Evolutionary conservation across 2,888 invertebrate species (phyloP).

Genomic region (Orgyia antiqua): DNA sequence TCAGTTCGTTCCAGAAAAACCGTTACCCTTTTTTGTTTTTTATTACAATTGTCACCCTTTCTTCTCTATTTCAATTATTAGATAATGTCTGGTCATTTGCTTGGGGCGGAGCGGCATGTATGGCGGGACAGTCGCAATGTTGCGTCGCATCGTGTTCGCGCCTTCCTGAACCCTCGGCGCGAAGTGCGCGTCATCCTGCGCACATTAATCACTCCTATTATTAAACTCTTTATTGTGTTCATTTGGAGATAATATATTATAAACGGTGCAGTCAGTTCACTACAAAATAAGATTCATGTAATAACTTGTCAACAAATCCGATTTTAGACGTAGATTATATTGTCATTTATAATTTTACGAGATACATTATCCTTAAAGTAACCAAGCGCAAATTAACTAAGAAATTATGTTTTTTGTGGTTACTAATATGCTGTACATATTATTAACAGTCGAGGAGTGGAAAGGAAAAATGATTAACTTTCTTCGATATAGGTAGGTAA

Average conservation of each 20-base stretch:
- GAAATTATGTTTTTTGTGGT: no score
- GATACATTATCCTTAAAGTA: no score
- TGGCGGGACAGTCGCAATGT: constrained; percentile 17
- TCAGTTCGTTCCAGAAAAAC: constrained; percentile 60
- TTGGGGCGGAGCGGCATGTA: constrained; percentile 40
- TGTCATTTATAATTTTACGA: no score
- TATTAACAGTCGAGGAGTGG: no score
- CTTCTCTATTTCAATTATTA: constrained; percentile 75
- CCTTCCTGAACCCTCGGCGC: constrained; percentile 54
- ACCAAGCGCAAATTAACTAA: no score
- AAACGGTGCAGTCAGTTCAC: constrained; percentile 73
- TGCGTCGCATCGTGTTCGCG: constrained; percentile 54
- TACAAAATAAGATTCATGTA: constrained; percentile 74
- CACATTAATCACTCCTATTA: constrained; percentile 76
- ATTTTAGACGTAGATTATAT: no score
- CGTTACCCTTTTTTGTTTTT: constrained; percentile 72
- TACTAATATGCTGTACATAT: no score
- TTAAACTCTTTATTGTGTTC: constrained; percentile 76
- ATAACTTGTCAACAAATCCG: constrained; percentile 60
- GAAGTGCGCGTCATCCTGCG: constrained; percentile 74
- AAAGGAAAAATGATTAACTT: no score
- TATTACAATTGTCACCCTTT: constrained; percentile 78
- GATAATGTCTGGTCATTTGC: constrained; percentile 79
- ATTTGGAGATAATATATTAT: constrained; percentile 75
- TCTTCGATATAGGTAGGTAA: no score